Base-by-base conservation (phyloP, 2,113 vertebrate species). In the Equus quagga region DNA sequence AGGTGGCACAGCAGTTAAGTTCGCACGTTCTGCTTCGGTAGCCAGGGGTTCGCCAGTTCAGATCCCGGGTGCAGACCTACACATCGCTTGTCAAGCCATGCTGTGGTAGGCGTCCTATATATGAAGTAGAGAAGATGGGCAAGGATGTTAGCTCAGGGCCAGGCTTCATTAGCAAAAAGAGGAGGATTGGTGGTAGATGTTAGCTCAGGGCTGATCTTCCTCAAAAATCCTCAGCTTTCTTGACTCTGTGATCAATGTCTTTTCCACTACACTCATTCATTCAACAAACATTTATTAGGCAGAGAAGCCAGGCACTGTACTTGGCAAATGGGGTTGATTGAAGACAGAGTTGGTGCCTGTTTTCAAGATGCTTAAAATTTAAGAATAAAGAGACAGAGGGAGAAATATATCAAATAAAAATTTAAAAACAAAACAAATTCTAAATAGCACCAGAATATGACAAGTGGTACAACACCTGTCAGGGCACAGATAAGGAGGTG, bases 361-460 rank as follows among this genome's bases (percentile, higher is more conserved):
- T 89, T 90, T 76, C 76, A 81, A 75, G 91, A 93, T 88, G 51
- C 60, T 91, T 54, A 75, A 51, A 82, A 31, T 51, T 76, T 72
- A 93, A 96, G 49, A 51, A 46, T 36, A 54, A 9, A 76, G 3
- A 60, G 41, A 18, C 1, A 5, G 15, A 36, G 1, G 8, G 19
- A 75, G 24, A 62, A 54, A 41, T 31, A 62, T 15, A 73, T 80
- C 36, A 51, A 92, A 44, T 8, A 60, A 65, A 76, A 78, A 56
- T 33, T 82, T 83, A 41, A 76, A 82, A 81, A 33, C 17, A 73
- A 73, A 86, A 75, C 46, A 82, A 90, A 80, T 14, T 31, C 51
- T 33, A 49, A 62, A 56, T 14, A 91, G 26, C 19, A 75, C 2
- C n/a, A 86, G 51, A 79, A 75, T 24, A 44, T 41, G 76, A 4